Percentiles rank a stretch among this genome's conserved stretches.
phyloP scores from a whole-genome alignment of 1,140 invertebrate genomes.

The Lasioglossum baleicum region DNA sequence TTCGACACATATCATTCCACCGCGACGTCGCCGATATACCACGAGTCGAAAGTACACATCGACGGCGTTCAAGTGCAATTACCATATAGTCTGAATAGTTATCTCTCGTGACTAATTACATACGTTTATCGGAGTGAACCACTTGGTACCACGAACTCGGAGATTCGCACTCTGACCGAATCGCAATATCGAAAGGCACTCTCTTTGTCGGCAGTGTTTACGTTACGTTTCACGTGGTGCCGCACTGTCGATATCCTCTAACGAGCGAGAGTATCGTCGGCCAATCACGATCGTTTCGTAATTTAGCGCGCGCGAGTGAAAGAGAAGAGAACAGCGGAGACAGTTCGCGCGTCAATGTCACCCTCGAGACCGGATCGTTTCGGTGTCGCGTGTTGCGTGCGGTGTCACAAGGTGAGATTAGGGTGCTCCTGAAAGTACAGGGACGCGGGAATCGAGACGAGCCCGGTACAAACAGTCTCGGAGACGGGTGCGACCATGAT shows the following conservation, averaged over 20 bases:
- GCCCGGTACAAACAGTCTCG: slow-evolving; percentile 1
- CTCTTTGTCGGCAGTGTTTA: neutral
- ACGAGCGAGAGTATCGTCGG: too few species aligned
- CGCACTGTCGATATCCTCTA: too few species aligned
- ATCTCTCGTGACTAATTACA: neutral
- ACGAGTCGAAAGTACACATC: neutral
- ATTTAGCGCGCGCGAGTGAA: neutral
- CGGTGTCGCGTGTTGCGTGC: neutral
- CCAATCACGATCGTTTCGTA: too few species aligned
- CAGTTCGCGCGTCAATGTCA: slow-evolving; percentile 21
- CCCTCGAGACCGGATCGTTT: neutral
- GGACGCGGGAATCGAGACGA: slow-evolving; percentile 8
- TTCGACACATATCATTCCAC: neutral
- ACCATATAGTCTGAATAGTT: neutral
- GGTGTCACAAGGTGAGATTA: slow-evolving; percentile 19
- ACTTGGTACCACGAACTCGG: too few species aligned
- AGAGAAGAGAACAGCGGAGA: too few species aligned
- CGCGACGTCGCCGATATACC: neutral
- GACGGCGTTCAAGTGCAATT: neutral
- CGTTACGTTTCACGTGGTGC: neutral
- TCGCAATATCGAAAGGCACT: too few species aligned
- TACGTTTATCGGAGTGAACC: too few species aligned
- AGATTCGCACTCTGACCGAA: too few species aligned
- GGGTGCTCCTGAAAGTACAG: slow-evolving; percentile 31
- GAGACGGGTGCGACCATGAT: slow-evolving; percentile 65